Conservation (phyloP, 2,113 vertebrate genomes). For the Epinephelus fuscoguttatus region DNA sequence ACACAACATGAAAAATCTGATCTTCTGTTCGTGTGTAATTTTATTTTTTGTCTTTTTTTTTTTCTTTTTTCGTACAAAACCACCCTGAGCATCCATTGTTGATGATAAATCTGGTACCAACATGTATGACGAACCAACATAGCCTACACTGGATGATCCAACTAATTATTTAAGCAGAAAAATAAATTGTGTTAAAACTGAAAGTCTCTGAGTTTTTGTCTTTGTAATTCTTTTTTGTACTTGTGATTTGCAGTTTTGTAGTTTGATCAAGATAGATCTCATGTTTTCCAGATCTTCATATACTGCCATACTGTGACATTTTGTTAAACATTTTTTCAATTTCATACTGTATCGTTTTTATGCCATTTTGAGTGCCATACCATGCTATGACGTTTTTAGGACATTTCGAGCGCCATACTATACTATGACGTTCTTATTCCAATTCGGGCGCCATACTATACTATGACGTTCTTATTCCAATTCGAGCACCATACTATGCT, state of each 20-base stretch:
- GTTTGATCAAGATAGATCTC: background rate
- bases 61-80: slow-evolving; percentile 90
- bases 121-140: slow-evolving; percentile 92
- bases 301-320: no score
- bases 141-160: slow-evolving; percentile 98
- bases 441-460: no score
- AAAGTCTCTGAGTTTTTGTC: slow-evolving; percentile 12
- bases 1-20: slow-evolving; percentile 17
- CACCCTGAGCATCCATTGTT: slow-evolving; percentile 86
- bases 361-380: no score
- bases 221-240: background rate
- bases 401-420: no score
- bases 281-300: no score
- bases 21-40: slow-evolving; percentile 59
- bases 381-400: no score
- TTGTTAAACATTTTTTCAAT: no score
- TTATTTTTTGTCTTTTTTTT: slow-evolving; percentile 81
- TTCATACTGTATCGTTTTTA: no score
- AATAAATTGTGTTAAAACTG: slow-evolving; percentile 99
- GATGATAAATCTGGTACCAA: slow-evolving; percentile 92
- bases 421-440: no score
- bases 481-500: no score
- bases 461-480: no score
- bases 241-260: background rate
- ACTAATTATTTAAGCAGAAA: slow-evolving; percentile 99